Evolutionary conservation across 2,113 vertebrate genomes (phyloP).

Genomic region (Mastomys natalensis): DNA sequence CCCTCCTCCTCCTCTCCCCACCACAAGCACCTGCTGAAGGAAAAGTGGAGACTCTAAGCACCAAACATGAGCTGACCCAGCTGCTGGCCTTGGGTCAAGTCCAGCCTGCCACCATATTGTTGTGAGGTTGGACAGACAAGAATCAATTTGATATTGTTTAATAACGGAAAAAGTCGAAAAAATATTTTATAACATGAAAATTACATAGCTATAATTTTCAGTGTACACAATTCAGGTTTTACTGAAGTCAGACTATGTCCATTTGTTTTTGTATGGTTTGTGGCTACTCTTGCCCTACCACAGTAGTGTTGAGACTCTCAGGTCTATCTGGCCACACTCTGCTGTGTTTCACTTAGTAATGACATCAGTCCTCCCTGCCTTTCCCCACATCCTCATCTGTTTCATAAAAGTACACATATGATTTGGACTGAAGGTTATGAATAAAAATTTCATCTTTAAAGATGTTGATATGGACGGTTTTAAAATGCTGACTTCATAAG

Average conservation of each 20-base stretch:
- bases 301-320: neutral
- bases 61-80: neutral
- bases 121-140: neutral
- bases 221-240: neutral
- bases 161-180: neutral
- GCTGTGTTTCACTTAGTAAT: neutral
- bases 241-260: neutral
- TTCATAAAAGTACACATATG: neutral
- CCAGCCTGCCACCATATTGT: neutral
- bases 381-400: neutral
- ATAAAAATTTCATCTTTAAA: conserved; percentile 33
- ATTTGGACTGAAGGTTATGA: neutral
- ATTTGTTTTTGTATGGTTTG: neutral
- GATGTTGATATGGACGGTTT: conserved; percentile 4
- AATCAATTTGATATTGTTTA: conserved; percentile 20
- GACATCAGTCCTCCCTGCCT: neutral
- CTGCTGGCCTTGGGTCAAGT: neutral
- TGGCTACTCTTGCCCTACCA: neutral
- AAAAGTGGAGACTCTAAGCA: neutral
- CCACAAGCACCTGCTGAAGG: neutral
- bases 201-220: neutral
- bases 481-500: conserved; percentile 12
- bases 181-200: neutral
- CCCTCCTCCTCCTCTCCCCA: accelerated
- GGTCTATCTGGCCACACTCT: no score